These are phyloP conservation scores for Bovichtus diacanthus DNA, from an alignment of 2,797 vertebrate species.

Conservation along the genomic window DNA sequence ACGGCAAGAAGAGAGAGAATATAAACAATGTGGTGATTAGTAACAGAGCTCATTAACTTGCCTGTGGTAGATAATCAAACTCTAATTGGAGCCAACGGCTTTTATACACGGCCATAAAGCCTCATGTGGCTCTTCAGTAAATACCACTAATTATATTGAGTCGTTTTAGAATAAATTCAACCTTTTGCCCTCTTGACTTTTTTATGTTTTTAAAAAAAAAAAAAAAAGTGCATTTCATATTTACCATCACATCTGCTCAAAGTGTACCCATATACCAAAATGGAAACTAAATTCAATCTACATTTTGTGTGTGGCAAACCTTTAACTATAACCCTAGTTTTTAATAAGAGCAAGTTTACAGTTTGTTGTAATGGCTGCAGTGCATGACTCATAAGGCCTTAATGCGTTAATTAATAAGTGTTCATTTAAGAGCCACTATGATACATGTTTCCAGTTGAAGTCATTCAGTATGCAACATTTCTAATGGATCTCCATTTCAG, in stretches of 20 bases:
- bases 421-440: background rate
- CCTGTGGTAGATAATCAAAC: slow-evolving; percentile 1
- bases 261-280: background rate
- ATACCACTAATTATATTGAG: background rate
- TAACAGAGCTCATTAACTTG: slow-evolving; percentile 17
- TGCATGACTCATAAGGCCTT: background rate
- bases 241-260: background rate
- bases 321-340: background rate
- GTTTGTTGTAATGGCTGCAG: background rate
- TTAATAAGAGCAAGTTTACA: background rate
- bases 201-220: background rate
- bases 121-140: slow-evolving; percentile 2
- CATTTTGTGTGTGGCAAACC: background rate
- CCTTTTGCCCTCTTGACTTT: background rate
- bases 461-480: background rate
- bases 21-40: background rate
- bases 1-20: slow-evolving; percentile 14
- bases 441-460: background rate
- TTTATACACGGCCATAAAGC: background rate
- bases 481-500: background rate
- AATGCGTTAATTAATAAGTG: background rate
- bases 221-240: background rate
- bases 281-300: background rate
- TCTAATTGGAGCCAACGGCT: background rate
- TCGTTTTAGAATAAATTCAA: slow-evolving; percentile 1